Conservation (phyloP, 2,113 vertebrate genomes). For the Tragelaphus buxtoni region DNA sequence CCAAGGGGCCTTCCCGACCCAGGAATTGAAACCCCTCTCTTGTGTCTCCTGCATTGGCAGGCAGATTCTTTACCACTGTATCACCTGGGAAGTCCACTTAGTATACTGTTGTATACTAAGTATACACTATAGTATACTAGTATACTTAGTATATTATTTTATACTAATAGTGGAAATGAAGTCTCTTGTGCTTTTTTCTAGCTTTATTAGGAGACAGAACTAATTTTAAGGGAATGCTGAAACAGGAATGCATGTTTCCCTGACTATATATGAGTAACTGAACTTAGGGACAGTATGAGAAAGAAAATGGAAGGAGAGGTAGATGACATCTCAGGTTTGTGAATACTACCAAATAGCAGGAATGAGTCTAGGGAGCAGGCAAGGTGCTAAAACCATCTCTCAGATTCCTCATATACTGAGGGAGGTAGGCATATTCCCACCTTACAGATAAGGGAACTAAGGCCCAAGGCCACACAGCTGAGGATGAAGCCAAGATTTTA, state of each 20-base stretch:
- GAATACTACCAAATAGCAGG: neutral
- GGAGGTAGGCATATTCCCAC: neutral
- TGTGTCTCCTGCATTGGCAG: neutral
- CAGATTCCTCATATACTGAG: neutral
- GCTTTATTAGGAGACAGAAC: neutral
- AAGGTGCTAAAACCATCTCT: neutral
- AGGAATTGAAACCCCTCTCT: neutral
- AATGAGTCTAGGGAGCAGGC: neutral
- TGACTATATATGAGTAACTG: neutral
- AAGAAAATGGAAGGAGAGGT: neutral
- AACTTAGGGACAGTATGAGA: neutral
- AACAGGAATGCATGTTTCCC: neutral
- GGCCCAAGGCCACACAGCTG: neutral
- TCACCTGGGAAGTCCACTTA: neutral
- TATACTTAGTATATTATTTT: neutral
- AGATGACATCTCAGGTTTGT: neutral
- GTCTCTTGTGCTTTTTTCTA: neutral
- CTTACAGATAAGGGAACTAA: neutral
- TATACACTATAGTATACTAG: neutral
- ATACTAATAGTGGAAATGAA: neutral
- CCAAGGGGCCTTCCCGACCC: neutral
- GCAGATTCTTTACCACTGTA: neutral
- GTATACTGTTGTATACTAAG: neutral
- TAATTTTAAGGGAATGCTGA: slow-evolving; percentile 40
- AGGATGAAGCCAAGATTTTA: neutral